Percentiles rank a stretch among this genome's conserved stretches.
These are phyloP conservation scores for Fregetta grallaria DNA, from an alignment of 2,113 vertebrate genomes.

Conservation along the genomic window DNA sequence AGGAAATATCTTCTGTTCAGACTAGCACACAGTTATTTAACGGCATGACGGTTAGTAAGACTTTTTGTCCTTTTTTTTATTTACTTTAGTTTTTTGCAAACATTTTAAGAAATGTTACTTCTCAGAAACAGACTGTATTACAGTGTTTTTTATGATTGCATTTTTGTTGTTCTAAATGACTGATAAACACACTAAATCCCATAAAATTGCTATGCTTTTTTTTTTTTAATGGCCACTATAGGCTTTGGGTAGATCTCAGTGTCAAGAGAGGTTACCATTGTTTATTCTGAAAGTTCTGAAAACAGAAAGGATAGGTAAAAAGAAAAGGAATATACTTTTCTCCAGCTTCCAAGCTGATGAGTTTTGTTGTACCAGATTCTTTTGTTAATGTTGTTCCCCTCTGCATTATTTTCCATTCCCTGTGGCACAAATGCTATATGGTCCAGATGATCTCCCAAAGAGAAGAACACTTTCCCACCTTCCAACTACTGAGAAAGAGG, in stretches of 20 bases:
- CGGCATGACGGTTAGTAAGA: conserved; percentile 90
- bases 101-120: background rate
- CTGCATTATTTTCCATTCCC: background rate
- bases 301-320: background rate
- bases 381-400: background rate
- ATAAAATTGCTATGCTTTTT: background rate
- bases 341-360: background rate
- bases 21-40: conserved; percentile 90
- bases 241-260: background rate
- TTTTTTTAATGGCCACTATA: background rate
- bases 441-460: background rate
- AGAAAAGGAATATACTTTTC: background rate
- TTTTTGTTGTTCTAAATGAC: no score
- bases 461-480: background rate
- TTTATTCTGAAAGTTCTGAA: background rate
- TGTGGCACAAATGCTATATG: background rate
- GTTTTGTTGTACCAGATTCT: background rate
- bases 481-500: background rate
- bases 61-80: background rate
- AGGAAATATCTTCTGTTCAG: conserved; percentile 94
- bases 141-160: background rate
- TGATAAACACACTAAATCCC: background rate
- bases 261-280: background rate
- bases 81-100: background rate
- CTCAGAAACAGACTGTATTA: background rate